phyloP scores from a whole-genome alignment of 2,888 invertebrate species.

The Dichetophora obliterata region DNA sequence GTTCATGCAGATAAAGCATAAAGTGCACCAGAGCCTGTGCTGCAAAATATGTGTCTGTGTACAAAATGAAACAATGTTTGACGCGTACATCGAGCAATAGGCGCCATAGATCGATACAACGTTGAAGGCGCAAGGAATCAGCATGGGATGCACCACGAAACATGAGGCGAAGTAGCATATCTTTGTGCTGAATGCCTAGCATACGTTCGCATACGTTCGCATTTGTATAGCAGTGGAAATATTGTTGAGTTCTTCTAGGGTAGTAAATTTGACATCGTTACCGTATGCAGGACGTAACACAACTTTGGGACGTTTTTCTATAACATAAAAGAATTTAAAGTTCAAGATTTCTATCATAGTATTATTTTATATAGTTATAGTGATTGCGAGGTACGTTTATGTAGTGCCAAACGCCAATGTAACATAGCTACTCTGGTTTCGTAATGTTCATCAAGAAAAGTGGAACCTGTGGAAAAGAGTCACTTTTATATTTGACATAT shows the following conservation, averaged over 20 bases:
- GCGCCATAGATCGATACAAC: too few relatives aligned
- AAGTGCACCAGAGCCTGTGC: too few relatives aligned
- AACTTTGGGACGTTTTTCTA: slow-evolving; percentile 73
- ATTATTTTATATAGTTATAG: slow-evolving; percentile 53
- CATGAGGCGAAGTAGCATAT: slow-evolving; percentile 86
- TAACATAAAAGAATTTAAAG: slow-evolving; percentile 46
- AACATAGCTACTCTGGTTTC: too few relatives aligned
- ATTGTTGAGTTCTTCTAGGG: slow-evolving; percentile 79
- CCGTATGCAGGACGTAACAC: slow-evolving; percentile 76
- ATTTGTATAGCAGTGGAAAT: slow-evolving; percentile 83
- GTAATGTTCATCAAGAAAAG: too few relatives aligned
- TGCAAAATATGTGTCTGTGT: too few relatives aligned
- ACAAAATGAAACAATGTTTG: too few relatives aligned
- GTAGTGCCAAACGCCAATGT: slow-evolving; percentile 84
- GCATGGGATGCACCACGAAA: too few relatives aligned
- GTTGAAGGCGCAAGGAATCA: too few relatives aligned
- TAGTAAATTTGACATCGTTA: slow-evolving; percentile 80
- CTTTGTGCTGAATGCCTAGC: slow-evolving; percentile 87
- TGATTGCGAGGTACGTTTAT: slow-evolving; percentile 72
- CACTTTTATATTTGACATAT: too few relatives aligned
- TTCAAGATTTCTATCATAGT: not conserved
- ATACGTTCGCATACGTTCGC: slow-evolving; percentile 91
- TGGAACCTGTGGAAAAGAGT: too few relatives aligned
- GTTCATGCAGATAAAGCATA: too few relatives aligned
- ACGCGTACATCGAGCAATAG: too few relatives aligned